phyloP scores from a whole-genome alignment of 2,113 vertebrate genomes.

The Larimichthys polyactis region DNA sequence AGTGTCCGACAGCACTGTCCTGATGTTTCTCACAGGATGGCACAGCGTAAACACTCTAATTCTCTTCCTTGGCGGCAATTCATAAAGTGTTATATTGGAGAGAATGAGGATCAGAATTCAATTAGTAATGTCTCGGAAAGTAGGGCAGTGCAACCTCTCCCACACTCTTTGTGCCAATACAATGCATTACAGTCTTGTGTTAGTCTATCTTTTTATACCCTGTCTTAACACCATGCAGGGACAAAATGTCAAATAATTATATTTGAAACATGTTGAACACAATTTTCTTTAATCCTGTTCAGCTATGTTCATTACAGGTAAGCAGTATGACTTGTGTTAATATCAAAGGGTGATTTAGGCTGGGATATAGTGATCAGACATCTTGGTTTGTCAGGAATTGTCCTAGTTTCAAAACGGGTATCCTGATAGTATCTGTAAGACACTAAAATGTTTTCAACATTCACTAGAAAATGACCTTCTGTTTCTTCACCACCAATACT shows the following conservation, averaged over 20 bases:
- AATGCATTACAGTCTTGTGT: not conserved
- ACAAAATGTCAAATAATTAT: constrained; percentile 10
- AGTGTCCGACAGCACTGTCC: constrained; percentile 45
- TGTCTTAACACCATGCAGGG: not conserved
- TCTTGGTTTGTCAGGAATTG: too few relatives aligned
- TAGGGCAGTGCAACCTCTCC: constrained; percentile 41
- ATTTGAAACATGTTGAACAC: constrained; percentile 15
- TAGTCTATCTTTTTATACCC: not conserved
- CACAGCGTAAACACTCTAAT: constrained; percentile 25
- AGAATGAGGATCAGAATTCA: constrained; percentile 51
- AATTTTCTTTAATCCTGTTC: constrained; percentile 2
- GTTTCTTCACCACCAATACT: too few relatives aligned
- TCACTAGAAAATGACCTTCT: too few relatives aligned
- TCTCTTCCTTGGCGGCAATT: constrained; percentile 38
- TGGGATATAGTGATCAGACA: too few relatives aligned
- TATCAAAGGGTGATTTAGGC: not conserved
- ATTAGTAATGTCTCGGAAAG: constrained; percentile 46
- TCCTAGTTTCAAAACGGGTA: too few relatives aligned
- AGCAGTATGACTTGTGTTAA: not conserved
- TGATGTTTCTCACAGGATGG: constrained; percentile 26
- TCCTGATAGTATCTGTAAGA: too few relatives aligned
- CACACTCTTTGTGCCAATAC: constrained; percentile 17
- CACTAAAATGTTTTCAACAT: too few relatives aligned
- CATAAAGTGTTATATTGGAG: constrained; percentile 35
- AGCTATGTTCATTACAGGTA: not conserved